Evolutionary conservation across 2,113 vertebrate species (phyloP).

Genomic region (Gymnobelideus leadbeateri): DNA sequence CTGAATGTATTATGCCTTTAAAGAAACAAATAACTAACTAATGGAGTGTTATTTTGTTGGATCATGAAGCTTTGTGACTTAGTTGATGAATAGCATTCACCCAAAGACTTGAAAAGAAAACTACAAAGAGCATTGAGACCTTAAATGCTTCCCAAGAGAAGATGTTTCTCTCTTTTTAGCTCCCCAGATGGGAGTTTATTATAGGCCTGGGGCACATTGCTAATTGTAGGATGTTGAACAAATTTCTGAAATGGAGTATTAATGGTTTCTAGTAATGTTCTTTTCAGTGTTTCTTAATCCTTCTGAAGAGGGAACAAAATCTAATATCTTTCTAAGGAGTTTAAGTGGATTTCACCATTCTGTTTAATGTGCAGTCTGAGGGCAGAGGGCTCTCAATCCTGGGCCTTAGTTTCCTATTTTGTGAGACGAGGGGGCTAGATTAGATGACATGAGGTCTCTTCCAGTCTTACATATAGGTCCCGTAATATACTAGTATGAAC

Average conservation of each 20-base stretch:
- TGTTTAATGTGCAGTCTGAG: background rate
- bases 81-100: background rate
- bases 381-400: background rate
- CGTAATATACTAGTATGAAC: background rate
- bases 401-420: background rate
- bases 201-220: background rate
- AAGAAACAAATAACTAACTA: background rate
- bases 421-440: background rate
- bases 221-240: background rate
- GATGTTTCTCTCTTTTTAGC: too few species aligned
- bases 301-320: slow-evolving; percentile 13
- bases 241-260: background rate
- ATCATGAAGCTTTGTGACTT: background rate
- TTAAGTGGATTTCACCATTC: background rate
- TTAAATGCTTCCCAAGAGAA: background rate
- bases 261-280: background rate
- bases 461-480: background rate
- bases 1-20: fast-evolving
- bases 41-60: background rate
- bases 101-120: background rate
- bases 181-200: background rate
- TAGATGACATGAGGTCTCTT: background rate
- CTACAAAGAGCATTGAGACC: background rate
- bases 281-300: background rate
- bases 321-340: background rate